These are phyloP conservation scores for Zaprionus camerounensis DNA, from an alignment of 1,140 invertebrate species.

Conservation along the genomic window DNA sequence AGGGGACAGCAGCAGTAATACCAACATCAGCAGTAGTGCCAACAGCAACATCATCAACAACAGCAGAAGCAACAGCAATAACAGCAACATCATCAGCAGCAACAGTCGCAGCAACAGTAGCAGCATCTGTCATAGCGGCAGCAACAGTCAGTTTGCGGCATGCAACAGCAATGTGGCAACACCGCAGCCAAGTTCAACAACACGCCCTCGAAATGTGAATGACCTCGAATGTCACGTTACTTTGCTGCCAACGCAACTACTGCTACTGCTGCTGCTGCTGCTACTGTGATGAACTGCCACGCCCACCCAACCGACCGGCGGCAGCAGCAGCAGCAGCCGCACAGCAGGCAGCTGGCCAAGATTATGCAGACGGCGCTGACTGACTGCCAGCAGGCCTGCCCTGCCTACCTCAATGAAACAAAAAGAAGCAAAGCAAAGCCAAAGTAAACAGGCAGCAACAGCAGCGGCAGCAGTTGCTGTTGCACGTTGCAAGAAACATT, in stretches of 20 bases:
- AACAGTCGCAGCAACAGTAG: constrained; percentile 3
- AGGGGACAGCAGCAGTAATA: constrained; percentile 13
- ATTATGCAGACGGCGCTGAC: constrained; percentile 54
- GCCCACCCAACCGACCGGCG: neutral
- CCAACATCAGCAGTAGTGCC: neutral
- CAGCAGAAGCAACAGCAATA: neutral
- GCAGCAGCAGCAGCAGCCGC: constrained; percentile 15
- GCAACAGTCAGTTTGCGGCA: constrained; percentile 11
- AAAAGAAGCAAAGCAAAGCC: constrained; percentile 44
- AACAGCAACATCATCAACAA: constrained; percentile 7
- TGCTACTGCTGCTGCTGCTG: constrained; percentile 3
- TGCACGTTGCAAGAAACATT: constrained; percentile 49
- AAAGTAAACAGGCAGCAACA: constrained; percentile 40
- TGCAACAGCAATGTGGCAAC: constrained; percentile 31
- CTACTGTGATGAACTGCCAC: neutral
- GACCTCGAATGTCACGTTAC: constrained; percentile 82
- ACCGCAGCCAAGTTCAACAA: constrained; percentile 75
- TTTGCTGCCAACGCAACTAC: constrained; percentile 38
- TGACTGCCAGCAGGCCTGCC: neutral
- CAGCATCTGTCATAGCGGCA: neutral
- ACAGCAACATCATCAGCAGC: constrained; percentile 4
- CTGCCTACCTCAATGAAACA: constrained; percentile 52
- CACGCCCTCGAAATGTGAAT: constrained; percentile 83
- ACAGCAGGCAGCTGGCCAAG: constrained; percentile 61
- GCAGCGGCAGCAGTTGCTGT: constrained; percentile 46